A percentile compares a stretch with the other conserved stretches of the same genome.
These are phyloP conservation scores for Mnemiopsis leidyi DNA, from an alignment of 37 sponge, comb jelly and placozoan genomes.

Conservation along the genomic window DNA sequence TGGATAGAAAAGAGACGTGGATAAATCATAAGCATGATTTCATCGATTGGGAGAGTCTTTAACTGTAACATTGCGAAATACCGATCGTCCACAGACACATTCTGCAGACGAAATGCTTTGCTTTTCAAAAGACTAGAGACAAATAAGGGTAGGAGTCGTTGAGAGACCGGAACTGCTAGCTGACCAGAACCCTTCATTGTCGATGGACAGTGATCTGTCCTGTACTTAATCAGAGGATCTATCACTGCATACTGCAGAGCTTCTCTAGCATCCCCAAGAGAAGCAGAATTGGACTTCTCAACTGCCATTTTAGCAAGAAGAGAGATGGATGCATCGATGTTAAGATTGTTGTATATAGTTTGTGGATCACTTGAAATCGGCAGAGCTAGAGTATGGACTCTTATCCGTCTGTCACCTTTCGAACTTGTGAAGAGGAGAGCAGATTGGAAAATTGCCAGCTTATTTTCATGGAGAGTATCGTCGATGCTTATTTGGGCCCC, in stretches of 20 bases:
- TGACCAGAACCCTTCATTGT: conserved; percentile 68
- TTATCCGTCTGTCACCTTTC: conserved; percentile 89
- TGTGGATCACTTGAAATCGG: conserved; percentile 78
- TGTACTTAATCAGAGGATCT: conserved; percentile 79
- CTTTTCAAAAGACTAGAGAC: conserved; percentile 61
- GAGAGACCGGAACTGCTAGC: conserved; percentile 76
- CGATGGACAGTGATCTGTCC: conserved; percentile 63
- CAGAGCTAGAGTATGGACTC: conserved; percentile 87
- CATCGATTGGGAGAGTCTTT: conserved; percentile 79
- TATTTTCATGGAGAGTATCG: conserved; percentile 83
- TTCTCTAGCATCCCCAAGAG: conserved; percentile 94
- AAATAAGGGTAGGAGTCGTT: conserved; percentile 79
- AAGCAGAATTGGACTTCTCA: conserved; percentile 73
- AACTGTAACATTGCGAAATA: conserved; percentile 78
- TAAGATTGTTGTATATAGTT: conserved; percentile 77
- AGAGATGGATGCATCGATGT: conserved; percentile 75
- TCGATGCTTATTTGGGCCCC: conserved; percentile 88
- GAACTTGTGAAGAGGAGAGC: conserved; percentile 91
- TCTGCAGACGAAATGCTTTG: conserved; percentile 80
- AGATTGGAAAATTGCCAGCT: conserved; percentile 82
- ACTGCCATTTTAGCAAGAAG: conserved; percentile 94
- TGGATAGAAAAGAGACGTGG: conserved; percentile 81
- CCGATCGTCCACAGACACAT: conserved; percentile 73
- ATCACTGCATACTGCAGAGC: conserved; percentile 82
- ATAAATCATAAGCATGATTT: conserved; percentile 75